Conservation (phyloP, 2,113 vertebrate species). For the Heliornis fulica region DNA sequence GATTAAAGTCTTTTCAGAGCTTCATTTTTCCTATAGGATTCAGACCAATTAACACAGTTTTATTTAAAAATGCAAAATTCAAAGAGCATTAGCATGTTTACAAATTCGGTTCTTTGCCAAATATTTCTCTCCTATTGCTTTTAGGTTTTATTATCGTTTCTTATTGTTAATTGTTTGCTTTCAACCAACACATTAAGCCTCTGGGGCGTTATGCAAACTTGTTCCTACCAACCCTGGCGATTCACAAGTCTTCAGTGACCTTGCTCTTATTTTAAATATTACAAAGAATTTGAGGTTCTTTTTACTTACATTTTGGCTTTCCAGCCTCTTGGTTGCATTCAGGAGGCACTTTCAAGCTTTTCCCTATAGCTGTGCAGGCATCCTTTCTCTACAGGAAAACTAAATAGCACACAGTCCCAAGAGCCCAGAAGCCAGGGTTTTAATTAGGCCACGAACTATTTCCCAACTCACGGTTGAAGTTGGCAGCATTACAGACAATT, state of each 20-base stretch:
- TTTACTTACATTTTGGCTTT: neutral
- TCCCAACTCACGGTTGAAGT: neutral
- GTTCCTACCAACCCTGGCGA: neutral
- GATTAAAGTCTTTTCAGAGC: neutral
- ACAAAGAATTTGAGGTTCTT: neutral
- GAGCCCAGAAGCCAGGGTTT: neutral
- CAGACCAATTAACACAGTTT: neutral
- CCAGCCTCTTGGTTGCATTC: neutral
- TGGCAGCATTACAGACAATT: neutral
- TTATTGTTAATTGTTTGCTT: constrained; percentile 11
- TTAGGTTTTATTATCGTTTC: neutral
- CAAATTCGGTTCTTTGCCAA: neutral
- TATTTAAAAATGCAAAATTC: neutral
- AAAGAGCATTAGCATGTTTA: neutral
- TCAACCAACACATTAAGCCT: neutral
- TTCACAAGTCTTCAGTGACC: neutral
- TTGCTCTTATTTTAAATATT: neutral
- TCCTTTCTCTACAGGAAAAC: neutral
- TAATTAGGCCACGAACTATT: constrained; percentile 4
- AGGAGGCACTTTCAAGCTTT: neutral
- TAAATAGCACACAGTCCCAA: neutral
- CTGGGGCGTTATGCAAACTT: neutral
- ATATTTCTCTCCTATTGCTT: neutral
- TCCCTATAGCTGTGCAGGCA: neutral
- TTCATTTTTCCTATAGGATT: neutral